Conservation (phyloP, 2,113 vertebrate species). For the Aptenodytes patagonicus region DNA sequence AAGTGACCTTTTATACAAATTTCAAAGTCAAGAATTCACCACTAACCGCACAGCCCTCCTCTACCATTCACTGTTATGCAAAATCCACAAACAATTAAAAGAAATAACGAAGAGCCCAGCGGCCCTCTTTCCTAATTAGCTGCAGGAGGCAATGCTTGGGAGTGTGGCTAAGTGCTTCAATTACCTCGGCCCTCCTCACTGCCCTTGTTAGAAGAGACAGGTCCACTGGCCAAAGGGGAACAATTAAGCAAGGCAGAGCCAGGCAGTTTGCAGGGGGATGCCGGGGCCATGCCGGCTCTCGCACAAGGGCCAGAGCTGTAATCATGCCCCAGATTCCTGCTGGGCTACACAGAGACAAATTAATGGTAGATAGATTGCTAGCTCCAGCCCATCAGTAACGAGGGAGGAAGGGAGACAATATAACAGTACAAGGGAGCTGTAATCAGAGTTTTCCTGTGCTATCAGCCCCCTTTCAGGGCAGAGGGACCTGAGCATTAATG, state of each 20-base stretch:
- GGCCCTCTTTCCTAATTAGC: constrained; percentile 73
- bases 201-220: constrained; percentile 66
- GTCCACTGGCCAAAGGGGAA: constrained; percentile 62
- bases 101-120: constrained; percentile 63
- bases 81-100: constrained; percentile 77
- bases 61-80: constrained; percentile 65
- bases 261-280: not conserved
- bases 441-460: not conserved
- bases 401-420: not conserved
- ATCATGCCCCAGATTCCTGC: constrained; percentile 30
- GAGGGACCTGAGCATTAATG: not conserved
- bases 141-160: constrained; percentile 57
- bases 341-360: not conserved
- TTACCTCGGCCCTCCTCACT: constrained; percentile 56
- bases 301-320: not conserved
- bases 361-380: constrained; percentile 27
- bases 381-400: constrained; percentile 7
- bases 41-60: constrained; percentile 26
- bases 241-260: constrained; percentile 66
- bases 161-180: constrained; percentile 63
- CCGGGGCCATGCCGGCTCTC: not conserved
- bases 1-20: constrained; percentile 64
- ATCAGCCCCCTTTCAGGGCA: not conserved
- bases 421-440: not conserved
- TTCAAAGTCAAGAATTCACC: constrained; percentile 41